Evolutionary conservation across 2,888 invertebrate species (phyloP).

Genomic region (Spilarctia lutea): DNA sequence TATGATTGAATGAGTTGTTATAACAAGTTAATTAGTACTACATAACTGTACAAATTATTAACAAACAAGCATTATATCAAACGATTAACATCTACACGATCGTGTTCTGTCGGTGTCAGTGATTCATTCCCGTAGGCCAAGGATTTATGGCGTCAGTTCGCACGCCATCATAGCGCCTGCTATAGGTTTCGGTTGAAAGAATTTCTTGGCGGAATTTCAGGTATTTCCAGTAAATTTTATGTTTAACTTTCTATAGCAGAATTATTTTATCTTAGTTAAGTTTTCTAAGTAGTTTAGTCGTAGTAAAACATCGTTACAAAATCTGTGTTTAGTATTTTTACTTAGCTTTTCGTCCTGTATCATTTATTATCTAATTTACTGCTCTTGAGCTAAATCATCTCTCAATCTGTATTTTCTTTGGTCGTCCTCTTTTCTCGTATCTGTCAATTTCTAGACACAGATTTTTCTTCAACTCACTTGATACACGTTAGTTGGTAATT

Average conservation of each 20-base stretch:
- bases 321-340: too few species aligned
- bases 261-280: background rate
- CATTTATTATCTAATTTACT: background rate
- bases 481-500: too few species aligned
- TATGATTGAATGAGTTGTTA: background rate
- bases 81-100: slow-evolving; percentile 45
- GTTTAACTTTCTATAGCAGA: background rate
- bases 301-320: too few species aligned
- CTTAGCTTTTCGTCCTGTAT: too few species aligned
- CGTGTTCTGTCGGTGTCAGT: slow-evolving; percentile 29
- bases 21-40: background rate
- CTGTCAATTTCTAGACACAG: too few species aligned
- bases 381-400: background rate
- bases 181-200: background rate
- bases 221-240: background rate
- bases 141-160: slow-evolving; percentile 35
- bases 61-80: slow-evolving; percentile 37
- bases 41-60: slow-evolving; percentile 26
- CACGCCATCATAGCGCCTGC: slow-evolving; percentile 22
- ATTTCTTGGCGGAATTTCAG: slow-evolving; percentile 8
- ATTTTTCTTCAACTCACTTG: too few species aligned
- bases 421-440: too few species aligned
- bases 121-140: slow-evolving; percentile 40
- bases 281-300: background rate
- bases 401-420: background rate